Evolutionary conservation across 2,888 invertebrate species (phyloP).

Genomic region (Metacarcinus magister): DNA sequence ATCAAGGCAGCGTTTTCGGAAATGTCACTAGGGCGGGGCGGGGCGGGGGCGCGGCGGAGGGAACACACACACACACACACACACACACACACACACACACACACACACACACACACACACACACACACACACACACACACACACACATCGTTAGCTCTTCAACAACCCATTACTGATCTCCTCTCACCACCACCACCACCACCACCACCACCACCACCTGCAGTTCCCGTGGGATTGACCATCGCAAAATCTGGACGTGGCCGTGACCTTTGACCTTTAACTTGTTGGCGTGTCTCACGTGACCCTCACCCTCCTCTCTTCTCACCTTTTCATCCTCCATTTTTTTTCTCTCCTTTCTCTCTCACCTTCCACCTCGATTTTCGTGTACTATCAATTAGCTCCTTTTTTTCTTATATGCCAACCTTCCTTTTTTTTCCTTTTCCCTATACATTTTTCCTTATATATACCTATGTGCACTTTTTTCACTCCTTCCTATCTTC

Average conservation of each 20-base stretch:
- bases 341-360: background rate
- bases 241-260: background rate
- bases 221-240: constrained; percentile 10
- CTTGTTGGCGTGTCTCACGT: background rate
- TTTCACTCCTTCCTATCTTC: background rate
- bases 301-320: background rate
- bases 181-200: background rate
- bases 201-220: constrained; percentile 5
- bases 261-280: background rate
- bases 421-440: background rate
- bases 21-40: background rate
- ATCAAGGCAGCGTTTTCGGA: background rate
- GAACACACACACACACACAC: too few relatives aligned
- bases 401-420: background rate
- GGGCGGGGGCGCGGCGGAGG: background rate
- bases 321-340: background rate
- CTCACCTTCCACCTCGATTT: background rate
- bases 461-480: background rate
- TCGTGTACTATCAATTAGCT: background rate
- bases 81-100: too few relatives aligned
- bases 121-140: too few relatives aligned
- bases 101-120: too few relatives aligned
- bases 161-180: background rate
- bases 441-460: background rate
- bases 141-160: background rate